A percentile compares a stretch with the other conserved stretches of the same genome.
Evolutionary conservation across 2,888 invertebrate genomes (phyloP).

Genomic region (Andricus curvator): DNA sequence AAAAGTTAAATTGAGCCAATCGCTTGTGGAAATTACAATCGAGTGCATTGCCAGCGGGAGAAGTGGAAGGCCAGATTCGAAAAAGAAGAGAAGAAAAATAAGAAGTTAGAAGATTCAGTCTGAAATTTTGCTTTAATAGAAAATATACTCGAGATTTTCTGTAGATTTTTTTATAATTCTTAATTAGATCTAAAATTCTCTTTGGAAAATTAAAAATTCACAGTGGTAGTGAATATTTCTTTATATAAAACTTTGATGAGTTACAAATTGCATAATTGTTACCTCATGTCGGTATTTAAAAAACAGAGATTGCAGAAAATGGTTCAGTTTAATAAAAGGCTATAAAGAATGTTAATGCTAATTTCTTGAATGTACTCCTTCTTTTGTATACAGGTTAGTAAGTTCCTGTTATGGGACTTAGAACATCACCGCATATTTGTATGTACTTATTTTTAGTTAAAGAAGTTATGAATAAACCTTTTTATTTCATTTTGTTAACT

Average conservation of each 20-base stretch:
- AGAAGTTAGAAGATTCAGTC: conserved; percentile 26
- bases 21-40: conserved; percentile 69
- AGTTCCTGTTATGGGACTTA: conserved; percentile 12
- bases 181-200: not conserved
- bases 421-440: not conserved
- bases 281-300: not conserved
- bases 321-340: not conserved
- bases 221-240: not conserved
- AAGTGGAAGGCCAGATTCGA: conserved; percentile 20
- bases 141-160: not conserved
- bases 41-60: conserved; percentile 49
- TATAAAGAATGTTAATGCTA: conserved; percentile 16
- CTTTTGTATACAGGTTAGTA: conserved; percentile 23
- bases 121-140: not conserved
- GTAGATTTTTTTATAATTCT: not conserved
- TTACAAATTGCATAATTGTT: not conserved
- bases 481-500: not conserved
- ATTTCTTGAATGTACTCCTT: conserved; percentile 27
- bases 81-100: conserved; percentile 42
- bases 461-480: not conserved
- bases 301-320: not conserved
- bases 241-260: not conserved
- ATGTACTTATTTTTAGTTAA: conserved; percentile 25
- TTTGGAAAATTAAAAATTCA: not conserved
- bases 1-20: conserved; percentile 74